Evolutionary conservation across 1,140 invertebrate species (phyloP), one percentile per base, ranked within the genome.

Genomic region (Potamilus streckersoni): DNA sequence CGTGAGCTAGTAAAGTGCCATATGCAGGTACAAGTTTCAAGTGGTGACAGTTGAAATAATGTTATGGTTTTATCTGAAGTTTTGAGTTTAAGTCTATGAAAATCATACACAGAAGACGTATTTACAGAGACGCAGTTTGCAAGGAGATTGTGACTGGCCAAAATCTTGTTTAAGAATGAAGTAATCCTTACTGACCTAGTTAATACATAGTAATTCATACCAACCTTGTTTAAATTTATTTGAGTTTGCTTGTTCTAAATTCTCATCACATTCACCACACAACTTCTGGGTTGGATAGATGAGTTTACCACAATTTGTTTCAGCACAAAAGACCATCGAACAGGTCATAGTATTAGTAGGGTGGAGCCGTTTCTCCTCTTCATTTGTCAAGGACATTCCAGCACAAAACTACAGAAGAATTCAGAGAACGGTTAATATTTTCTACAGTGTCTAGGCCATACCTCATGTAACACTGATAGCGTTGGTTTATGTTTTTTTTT

Each of bases 271-370:
- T 13, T 67, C 61, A 16, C 73, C 70, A 69, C 80, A 81, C 27
- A 81, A 72, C 65, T 69, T 69, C 13, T 70, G 59, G 14, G 77
- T 73, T n/a, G 80, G 80, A 58, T 73, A 79, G 55, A 81, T 73
- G 60, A 82, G 49, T 12, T 61, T 75, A 15, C 76, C 61, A 72
- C 83, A 85, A 49, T 76, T 14, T 16, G 76, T 79, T 6, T 73
- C 80, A 2, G 72, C 80, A 80, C 83, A 85, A 69, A 79, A 78
- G 2, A 78, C 66, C 59, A 82, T 82, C 8, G 82, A 75, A 15
- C 78, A 75, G 1, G 79, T 79, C 65, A 78, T 79, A 12, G 76
- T 76, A 12, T 76, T 71, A 11, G 80, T 63, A 19, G 75, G 80
- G 63, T 78, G 78, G 13, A 78, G 56, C 68, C 72, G 69, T 57